Conservation (phyloP, 2,888 invertebrate genomes). For the Pyrrhosoma nymphula region DNA sequence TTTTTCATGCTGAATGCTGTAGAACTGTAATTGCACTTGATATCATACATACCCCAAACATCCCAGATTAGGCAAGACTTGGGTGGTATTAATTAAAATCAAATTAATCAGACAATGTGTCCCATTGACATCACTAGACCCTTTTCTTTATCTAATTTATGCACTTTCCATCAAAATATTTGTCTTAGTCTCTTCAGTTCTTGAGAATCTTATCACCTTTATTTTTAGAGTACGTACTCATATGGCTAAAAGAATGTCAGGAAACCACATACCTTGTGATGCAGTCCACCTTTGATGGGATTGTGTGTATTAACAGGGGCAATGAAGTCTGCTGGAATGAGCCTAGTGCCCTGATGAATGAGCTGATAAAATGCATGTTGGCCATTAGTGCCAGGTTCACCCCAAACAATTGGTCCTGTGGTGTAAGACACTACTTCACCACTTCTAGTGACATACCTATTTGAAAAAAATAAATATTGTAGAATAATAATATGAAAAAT, state of each 20-base stretch:
- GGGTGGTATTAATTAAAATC: no score
- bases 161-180: no score
- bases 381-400: conserved; percentile 99
- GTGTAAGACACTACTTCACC: conserved; percentile 82
- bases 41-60: no score
- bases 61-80: no score
- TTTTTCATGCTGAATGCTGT: no score
- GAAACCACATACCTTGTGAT: conserved; percentile 85
- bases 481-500: background rate
- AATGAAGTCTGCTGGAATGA: conserved; percentile 98
- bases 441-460: conserved; percentile 85
- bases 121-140: no score
- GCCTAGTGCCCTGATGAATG: conserved; percentile 94
- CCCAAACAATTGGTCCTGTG: conserved; percentile 95
- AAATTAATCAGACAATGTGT: no score
- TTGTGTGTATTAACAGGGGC: conserved; percentile 96
- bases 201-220: background rate
- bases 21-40: no score
- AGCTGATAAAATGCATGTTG: conserved; percentile 99
- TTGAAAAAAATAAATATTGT: conserved; percentile 41
- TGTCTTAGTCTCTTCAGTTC: background rate
- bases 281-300: conserved; percentile 87
- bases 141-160: no score
- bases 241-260: no score
- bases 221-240: no score